phyloP scores from a whole-genome alignment of 2,888 invertebrate species.

The Torymus texanus region DNA sequence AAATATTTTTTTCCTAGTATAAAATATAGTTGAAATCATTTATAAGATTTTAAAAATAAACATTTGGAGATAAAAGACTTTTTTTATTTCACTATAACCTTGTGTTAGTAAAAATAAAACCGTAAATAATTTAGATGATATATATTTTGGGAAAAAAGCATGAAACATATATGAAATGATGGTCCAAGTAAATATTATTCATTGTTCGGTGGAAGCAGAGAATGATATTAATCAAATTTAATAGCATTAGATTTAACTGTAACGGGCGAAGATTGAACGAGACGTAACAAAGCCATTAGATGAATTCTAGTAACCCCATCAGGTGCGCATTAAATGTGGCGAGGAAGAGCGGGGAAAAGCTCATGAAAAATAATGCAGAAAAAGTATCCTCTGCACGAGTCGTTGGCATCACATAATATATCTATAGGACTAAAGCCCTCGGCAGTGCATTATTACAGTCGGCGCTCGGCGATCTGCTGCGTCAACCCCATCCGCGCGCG shows the following conservation, averaged over 20 bases:
- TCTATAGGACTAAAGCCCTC: constrained; percentile 41
- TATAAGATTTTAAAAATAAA: neutral
- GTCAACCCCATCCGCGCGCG: constrained; percentile 53
- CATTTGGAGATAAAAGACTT: neutral
- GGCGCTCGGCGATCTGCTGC: constrained; percentile 48
- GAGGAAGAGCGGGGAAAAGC: constrained; percentile 11
- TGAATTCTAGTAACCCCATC: too few relatives aligned
- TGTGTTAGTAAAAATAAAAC: neutral
- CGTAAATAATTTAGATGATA: neutral
- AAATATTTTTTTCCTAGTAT: neutral
- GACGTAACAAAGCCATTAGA: too few relatives aligned
- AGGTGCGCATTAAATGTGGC: too few relatives aligned
- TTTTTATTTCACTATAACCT: neutral
- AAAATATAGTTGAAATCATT: neutral
- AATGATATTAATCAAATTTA: too few relatives aligned
- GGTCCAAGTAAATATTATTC: neutral
- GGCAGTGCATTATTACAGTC: constrained; percentile 37
- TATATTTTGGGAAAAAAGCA: neutral
- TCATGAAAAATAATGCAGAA: constrained; percentile 28
- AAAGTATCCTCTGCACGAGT: neutral
- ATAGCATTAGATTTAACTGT: too few relatives aligned
- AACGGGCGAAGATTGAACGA: too few relatives aligned
- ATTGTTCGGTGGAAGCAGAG: too few relatives aligned
- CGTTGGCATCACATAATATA: too few relatives aligned
- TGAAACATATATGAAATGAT: neutral